Base-by-base conservation (phyloP, 2,888 invertebrate genomes). In the Erpobdella octoculata region DNA sequence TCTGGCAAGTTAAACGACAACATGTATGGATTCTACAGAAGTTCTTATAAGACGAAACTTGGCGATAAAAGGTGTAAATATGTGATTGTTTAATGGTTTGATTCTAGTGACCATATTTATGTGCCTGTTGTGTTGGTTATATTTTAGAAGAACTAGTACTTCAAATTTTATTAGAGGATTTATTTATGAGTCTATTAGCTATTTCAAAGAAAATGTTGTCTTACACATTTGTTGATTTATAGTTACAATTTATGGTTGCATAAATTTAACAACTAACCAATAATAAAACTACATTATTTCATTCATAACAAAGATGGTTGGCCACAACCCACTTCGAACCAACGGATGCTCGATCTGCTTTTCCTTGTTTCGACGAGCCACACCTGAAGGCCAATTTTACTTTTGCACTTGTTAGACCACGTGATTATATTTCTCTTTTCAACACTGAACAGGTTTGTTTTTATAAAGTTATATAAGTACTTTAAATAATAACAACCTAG, bases 401-500 rank as follows among this genome's bases (percentile, higher is more conserved):
- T 35, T 88, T 93, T 12, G 88, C 88, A 37, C 82, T 93, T 18
- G 88, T 90, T 37, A 88, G 89, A 76, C 91, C 92, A 18, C 35
- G 53, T 1, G 72, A 70, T 25, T 73, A 76, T 61, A 75, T 71
- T 38, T 71, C 75, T 25, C 74, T 78, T 61, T 93, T 92, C 38
- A 94, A 92, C 81, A 93, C 92, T 91, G 89, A 91, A 0, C 88
- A 90, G 37, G 87, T 88, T 25, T 89, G 88, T 36, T 90, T 9
- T 4, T 28, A 25, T 53, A n/a, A n/a, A n/a, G n/a, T n/a, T 53
- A 53, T 28, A 48, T 6, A 15, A 18, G 9, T 53, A 18, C 53
- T 53, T 12, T 53, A 53, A 28, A 8, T 12, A n/a, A 53, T 41
- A 18, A 41, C 9, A 41, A 9, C 5, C 8, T 28, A 6, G 53